Conservation (phyloP, 2,113 vertebrate genomes). For the Pleuronectes platessa region DNA sequence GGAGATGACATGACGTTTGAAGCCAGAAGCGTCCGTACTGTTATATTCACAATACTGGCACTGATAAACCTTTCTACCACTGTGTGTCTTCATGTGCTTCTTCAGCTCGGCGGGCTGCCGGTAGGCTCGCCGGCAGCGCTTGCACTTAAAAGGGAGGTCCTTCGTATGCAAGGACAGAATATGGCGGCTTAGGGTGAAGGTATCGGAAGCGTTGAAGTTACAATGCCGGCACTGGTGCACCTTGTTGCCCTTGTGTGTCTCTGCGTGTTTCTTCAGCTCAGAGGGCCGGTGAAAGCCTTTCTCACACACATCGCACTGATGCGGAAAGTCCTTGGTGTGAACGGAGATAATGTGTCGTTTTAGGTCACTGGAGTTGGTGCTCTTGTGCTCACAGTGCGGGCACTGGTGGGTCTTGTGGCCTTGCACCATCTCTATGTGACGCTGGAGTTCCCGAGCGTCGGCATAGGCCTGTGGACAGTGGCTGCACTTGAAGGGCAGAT, state of each 20-base stretch:
- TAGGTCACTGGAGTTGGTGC: constrained; percentile 98
- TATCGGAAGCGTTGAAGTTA: constrained; percentile 97
- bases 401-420: constrained; percentile 99
- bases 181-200: constrained; percentile 96
- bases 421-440: constrained; percentile 94
- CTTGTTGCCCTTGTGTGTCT: constrained; percentile 97
- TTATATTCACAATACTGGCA: constrained; percentile 99
- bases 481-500: constrained; percentile 95
- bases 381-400: constrained; percentile 99
- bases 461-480: constrained; percentile 96
- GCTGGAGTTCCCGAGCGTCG: constrained; percentile 93
- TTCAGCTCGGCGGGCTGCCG: constrained; percentile 95
- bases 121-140: constrained; percentile 96
- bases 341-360: constrained; percentile 98
- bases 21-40: constrained; percentile 98
- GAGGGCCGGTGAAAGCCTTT: constrained; percentile 99
- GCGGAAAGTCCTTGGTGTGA: constrained; percentile 99
- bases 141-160: constrained; percentile 98
- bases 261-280: constrained; percentile 97
- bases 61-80: constrained; percentile 97
- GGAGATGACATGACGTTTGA: constrained; percentile 99
- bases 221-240: constrained; percentile 98
- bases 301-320: constrained; percentile 98
- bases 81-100: constrained; percentile 99
- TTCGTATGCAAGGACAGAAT: constrained; percentile 98